Evolutionary conservation across 1,140 invertebrate genomes (phyloP).

Genomic region (Euwallacea similis): DNA sequence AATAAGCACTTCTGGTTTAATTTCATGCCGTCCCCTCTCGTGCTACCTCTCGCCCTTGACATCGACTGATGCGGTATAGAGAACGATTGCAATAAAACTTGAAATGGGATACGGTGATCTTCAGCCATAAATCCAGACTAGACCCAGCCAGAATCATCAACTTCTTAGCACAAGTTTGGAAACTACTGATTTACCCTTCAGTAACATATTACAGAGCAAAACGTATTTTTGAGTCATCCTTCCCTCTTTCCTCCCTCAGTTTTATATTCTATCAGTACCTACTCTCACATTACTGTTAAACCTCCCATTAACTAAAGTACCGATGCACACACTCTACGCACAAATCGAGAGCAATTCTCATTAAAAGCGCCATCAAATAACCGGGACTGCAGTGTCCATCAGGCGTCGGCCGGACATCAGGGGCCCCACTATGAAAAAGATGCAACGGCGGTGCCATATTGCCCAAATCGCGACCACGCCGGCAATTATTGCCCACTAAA

Average conservation of each 20-base stretch:
- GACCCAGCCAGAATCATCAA: too few species aligned
- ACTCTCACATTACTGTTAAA: too few species aligned
- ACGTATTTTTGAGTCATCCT: too few species aligned
- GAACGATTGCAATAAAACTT: neutral
- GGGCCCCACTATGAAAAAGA: constrained; percentile 18
- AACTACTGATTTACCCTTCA: too few species aligned
- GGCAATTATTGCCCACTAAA: constrained; percentile 35
- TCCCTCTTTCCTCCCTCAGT: too few species aligned
- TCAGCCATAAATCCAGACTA: neutral
- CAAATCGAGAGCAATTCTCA: constrained; percentile 10
- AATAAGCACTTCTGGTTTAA: neutral
- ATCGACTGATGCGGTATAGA: neutral
- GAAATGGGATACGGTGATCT: neutral
- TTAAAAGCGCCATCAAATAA: constrained; percentile 17
- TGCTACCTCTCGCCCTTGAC: neutral
- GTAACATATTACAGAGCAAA: too few species aligned
- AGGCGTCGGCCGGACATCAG: constrained; percentile 2
- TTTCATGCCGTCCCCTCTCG: neutral
- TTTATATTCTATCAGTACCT: too few species aligned
- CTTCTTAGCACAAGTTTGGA: too few species aligned
- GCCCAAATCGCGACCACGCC: constrained; percentile 26
- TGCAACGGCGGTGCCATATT: constrained; percentile 21
- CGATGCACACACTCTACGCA: too few species aligned
- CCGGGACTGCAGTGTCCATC: constrained; percentile 20
- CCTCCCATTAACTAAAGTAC: too few species aligned